Evolutionary conservation across 2,888 invertebrate species (phyloP), one percentile per base, ranked within the genome.

Genomic region (Hybos culiciformis): DNA sequence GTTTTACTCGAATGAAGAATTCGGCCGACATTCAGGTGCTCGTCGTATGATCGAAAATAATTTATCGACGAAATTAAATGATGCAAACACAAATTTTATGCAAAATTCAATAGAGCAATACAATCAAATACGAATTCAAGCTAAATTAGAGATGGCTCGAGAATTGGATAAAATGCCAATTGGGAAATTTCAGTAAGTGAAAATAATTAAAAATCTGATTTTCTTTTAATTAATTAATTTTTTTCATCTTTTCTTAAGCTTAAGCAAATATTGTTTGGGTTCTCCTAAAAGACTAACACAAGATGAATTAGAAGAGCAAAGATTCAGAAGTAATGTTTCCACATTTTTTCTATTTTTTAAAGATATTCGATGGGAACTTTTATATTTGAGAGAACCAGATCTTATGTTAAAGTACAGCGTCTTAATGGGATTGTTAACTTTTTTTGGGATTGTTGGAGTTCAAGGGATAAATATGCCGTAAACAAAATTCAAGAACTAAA

Each of bases 91-190:
- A 5, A 63, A 65, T 46, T 67, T 67, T 37, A 66, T 67, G 65
- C 62, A 66, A 49, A 66, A 62, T 46, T 64, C 63, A 3, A 61
- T 67, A 39, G 61, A 63, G 41, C 65, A 64, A 45, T 67, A 65
- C 50, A 65, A 62, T 47, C 64, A 66, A 49, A 66, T 67, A 38
- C 58, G 65, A 12, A 61, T 57, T 19, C 64, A 66, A 51, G 63
- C 67, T 5, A 66, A 86, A 57, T 73, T 77, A 8, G 80, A 83
- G 57, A 85, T 90, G 83, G 76, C 79, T 41, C 73, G 78, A 26
- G 83, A 83, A 50, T 81, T 90, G 49, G 80, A 85, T 51, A 77
- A 80, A 51, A 84, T 90, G 81, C 81, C 83, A n/a, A 75, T 84
- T 48, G 82, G 83, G 46, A 83, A 83, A 60, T 75, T 75, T 65